These are phyloP conservation scores for Macroglossus sobrinus DNA, from an alignment of 2,113 vertebrate genomes.

Conservation along the genomic window DNA sequence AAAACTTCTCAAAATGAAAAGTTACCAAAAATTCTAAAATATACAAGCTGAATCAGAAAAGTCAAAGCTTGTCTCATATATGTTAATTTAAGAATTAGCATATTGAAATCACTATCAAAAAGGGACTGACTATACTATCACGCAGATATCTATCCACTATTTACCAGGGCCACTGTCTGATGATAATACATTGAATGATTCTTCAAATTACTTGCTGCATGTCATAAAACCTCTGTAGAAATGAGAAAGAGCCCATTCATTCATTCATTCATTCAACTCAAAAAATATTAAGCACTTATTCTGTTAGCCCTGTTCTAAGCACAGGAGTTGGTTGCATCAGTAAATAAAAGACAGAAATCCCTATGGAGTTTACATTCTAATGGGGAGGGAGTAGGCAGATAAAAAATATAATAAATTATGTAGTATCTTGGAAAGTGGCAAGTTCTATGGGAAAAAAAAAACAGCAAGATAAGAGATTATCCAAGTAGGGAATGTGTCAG, in stretches of 20 bases:
- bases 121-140: neutral
- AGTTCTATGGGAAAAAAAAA: neutral
- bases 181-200: neutral
- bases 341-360: slow-evolving; percentile 27
- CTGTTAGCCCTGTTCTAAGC: neutral
- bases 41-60: neutral
- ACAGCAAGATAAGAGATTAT: neutral
- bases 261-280: neutral
- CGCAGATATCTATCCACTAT: neutral
- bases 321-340: neutral
- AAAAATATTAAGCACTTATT: slow-evolving; percentile 4
- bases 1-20: slow-evolving; percentile 30
- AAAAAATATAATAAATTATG: neutral
- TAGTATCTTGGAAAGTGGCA: neutral
- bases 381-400: neutral
- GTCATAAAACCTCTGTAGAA: neutral
- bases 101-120: neutral
- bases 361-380: neutral
- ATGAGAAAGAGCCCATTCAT: neutral
- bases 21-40: neutral
- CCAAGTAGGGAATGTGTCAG: neutral
- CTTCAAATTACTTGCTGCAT: neutral
- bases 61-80: neutral
- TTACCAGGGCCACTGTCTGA: neutral
- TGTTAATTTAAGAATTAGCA: slow-evolving; percentile 5